Percentiles rank a stretch among this genome's conserved stretches.
These are phyloP conservation scores for Danaus melanippus DNA, from an alignment of 1,140 invertebrate genomes.

Conservation along the genomic window DNA sequence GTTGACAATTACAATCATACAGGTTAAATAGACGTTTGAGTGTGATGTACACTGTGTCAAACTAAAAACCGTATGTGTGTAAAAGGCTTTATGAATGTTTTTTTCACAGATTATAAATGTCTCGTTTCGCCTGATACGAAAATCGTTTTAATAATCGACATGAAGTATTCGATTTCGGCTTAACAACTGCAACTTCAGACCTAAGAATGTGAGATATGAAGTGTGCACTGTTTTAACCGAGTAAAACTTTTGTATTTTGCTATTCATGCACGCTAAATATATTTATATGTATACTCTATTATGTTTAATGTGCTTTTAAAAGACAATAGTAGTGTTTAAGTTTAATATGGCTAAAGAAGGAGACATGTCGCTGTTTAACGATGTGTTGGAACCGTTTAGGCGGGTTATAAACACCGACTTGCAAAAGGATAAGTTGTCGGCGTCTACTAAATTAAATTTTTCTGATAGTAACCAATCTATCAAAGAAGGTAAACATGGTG, in stretches of 20 bases:
- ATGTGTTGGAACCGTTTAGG: conserved; percentile 65
- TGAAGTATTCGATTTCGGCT: too few relatives aligned
- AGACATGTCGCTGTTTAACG: conserved; percentile 63
- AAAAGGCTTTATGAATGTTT: too few relatives aligned
- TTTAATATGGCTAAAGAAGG: conserved; percentile 60
- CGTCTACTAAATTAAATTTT: conserved; percentile 58
- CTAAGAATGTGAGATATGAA: too few relatives aligned
- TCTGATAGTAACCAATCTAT: conserved; percentile 61
- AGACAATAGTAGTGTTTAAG: conserved; percentile 2
- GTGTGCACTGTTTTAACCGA: too few relatives aligned
- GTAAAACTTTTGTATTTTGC: conserved; percentile 6
- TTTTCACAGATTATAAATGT: too few relatives aligned
- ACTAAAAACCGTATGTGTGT: too few relatives aligned
- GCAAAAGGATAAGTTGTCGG: conserved; percentile 58
- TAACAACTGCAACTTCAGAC: too few relatives aligned
- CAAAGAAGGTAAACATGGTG: conserved; percentile 48
- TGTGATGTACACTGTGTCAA: too few relatives aligned
- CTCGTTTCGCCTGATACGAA: too few relatives aligned
- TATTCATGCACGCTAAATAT: conserved; percentile 4
- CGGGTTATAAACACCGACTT: conserved; percentile 62
- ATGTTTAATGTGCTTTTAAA: conserved; percentile 10
- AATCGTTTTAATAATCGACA: too few relatives aligned
- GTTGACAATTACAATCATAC: too few relatives aligned
- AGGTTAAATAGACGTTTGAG: too few relatives aligned
- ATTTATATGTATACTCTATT: conserved; percentile 13